Conservation (phyloP, 2,113 vertebrate species). For the Gnathonemus echidnorhynchus region DNA sequence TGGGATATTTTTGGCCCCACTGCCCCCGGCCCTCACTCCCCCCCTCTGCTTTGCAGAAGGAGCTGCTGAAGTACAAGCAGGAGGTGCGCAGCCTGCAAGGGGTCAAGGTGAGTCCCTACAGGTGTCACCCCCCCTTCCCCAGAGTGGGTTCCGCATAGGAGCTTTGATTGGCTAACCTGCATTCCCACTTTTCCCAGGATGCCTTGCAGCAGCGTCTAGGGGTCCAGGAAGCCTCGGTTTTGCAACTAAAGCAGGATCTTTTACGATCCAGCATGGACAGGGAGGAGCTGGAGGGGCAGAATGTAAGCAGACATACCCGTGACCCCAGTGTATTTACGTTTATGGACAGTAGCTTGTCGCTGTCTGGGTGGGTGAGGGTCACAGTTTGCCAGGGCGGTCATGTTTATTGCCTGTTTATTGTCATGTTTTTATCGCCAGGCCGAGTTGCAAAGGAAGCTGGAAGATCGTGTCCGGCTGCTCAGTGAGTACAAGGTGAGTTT, state of each 20-base stretch:
- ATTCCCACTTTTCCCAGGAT: conserved; percentile 58
- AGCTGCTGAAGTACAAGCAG: conserved; percentile 83
- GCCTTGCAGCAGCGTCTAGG: conserved; percentile 86
- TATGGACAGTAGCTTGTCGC: not conserved
- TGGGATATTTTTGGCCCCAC: not conserved
- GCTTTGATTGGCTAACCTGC: not conserved
- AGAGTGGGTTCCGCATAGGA: not conserved
- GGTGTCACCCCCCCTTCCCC: not conserved
- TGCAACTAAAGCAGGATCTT: conserved; percentile 93
- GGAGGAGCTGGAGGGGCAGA: conserved; percentile 84
- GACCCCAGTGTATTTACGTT: not conserved
- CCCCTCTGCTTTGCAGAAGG: conserved; percentile 65
- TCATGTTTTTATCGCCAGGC: conserved; percentile 51
- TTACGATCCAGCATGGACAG: conserved; percentile 78
- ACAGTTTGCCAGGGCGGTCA: not conserved
- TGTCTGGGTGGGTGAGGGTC: not conserved
- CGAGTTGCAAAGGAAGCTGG: conserved; percentile 87
- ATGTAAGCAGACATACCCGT: conserved; percentile 56
- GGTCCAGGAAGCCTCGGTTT: conserved; percentile 78
- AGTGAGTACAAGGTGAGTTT: conserved; percentile 74
- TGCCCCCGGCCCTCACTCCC: not conserved
- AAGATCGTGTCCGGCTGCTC: conserved; percentile 77
- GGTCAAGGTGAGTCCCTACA: conserved; percentile 68
- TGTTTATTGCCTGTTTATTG: not conserved
- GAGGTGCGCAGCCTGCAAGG: conserved; percentile 85